A percentile compares a stretch with the other conserved stretches of the same genome.
Conservation (phyloP, 2,113 vertebrate species). For the Platanista minor region DNA sequence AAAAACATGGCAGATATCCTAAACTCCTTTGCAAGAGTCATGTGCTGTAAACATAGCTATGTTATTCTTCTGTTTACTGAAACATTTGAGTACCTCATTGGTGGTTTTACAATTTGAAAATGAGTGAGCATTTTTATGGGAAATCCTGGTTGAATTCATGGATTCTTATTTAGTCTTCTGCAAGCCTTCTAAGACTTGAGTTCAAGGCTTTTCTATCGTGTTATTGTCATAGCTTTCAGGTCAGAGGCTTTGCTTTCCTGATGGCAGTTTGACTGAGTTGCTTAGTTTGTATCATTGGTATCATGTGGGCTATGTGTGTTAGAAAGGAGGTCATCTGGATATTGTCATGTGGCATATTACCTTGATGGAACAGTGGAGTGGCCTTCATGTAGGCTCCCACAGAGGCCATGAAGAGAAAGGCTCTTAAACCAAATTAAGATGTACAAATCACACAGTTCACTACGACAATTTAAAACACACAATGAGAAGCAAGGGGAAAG, state of each 20-base stretch:
- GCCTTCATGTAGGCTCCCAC: background rate
- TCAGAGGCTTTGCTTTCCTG: background rate
- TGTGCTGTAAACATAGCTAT: conserved; percentile 3
- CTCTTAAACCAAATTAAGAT: background rate
- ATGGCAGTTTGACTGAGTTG: background rate
- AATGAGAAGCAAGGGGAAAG: background rate
- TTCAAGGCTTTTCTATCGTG: background rate
- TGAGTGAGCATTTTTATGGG: background rate
- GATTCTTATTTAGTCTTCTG: background rate
- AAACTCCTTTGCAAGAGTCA: conserved; percentile 24
- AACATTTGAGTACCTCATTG: background rate
- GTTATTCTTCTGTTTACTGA: conserved; percentile 15
- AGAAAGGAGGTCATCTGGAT: background rate
- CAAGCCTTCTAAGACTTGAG: background rate
- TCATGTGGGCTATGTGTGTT: background rate
- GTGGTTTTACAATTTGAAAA: background rate
- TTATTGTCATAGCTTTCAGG: background rate
- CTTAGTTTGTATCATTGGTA: background rate
- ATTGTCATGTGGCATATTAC: background rate
- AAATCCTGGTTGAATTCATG: background rate
- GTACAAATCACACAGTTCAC: background rate
- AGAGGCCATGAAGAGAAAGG: background rate
- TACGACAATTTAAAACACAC: background rate
- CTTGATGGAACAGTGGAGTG: background rate
- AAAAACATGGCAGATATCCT: conserved; percentile 11